Percentiles rank a stretch among this genome's conserved stretches.
These are phyloP conservation scores for Donacobius atricapilla DNA, from an alignment of 2,113 vertebrate genomes.

Conservation along the genomic window DNA sequence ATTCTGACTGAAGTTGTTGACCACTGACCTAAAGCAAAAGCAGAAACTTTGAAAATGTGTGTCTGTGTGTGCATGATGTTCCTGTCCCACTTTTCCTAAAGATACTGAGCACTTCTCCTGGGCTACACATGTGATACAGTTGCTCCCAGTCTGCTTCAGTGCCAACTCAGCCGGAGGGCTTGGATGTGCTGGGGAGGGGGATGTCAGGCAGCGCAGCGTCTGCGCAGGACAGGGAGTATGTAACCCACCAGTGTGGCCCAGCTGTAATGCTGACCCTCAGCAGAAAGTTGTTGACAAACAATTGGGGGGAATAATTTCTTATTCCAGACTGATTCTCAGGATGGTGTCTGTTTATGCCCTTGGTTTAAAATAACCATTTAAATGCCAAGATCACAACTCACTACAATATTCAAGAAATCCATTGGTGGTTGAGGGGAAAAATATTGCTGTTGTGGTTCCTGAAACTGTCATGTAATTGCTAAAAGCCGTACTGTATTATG, in stretches of 20 bases:
- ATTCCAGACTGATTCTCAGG: neutral
- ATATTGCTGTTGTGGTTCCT: neutral
- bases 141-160: neutral
- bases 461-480: neutral
- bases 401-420: neutral
- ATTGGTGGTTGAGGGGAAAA: neutral
- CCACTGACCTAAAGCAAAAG: neutral
- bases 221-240: neutral
- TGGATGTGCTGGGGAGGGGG: neutral
- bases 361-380: neutral
- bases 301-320: neutral
- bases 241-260: neutral
- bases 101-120: neutral
- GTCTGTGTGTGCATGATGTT: accelerated
- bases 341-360: neutral
- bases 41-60: neutral
- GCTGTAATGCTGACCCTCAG: neutral
- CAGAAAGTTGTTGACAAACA: neutral
- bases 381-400: neutral
- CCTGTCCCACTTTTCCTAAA: neutral
- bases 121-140: accelerated
- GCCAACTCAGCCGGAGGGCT: accelerated
- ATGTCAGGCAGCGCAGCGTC: neutral
- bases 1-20: neutral
- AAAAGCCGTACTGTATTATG: neutral